Conservation (phyloP, 2,113 vertebrate species). For the Pheucticus melanocephalus region DNA sequence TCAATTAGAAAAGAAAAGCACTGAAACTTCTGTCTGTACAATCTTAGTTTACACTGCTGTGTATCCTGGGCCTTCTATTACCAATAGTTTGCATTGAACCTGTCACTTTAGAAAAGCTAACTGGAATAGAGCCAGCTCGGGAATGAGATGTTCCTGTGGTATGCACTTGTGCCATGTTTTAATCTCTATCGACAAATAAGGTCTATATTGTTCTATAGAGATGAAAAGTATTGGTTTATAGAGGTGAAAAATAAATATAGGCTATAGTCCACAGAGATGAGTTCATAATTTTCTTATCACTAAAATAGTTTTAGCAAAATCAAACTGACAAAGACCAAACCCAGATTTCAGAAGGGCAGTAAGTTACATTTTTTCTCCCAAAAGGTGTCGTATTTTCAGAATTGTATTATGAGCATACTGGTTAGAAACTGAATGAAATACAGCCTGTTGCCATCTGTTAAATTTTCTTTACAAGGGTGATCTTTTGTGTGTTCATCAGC, state of each 20-base stretch:
- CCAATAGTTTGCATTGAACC: background rate
- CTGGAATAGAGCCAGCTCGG: background rate
- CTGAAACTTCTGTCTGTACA: background rate
- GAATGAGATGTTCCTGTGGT: background rate
- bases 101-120: background rate
- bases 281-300: background rate
- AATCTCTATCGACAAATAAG: background rate
- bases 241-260: background rate
- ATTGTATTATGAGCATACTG: background rate
- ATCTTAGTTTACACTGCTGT: background rate
- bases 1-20: background rate
- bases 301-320: background rate
- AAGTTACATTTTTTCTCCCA: background rate
- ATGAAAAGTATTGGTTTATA: background rate
- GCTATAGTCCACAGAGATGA: background rate
- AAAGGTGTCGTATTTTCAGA: background rate
- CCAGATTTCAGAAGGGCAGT: background rate
- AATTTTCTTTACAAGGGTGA: background rate
- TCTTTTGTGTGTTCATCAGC: background rate
- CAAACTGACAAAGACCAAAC: background rate
- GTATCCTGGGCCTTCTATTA: background rate
- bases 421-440: background rate
- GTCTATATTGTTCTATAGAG: background rate
- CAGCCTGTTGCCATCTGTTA: background rate
- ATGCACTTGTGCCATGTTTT: background rate